A percentile compares a stretch with the other conserved stretches of the same genome.
Evolutionary conservation across 2,797 vertebrate genomes (phyloP).

Genomic region (Chromis chromis): DNA sequence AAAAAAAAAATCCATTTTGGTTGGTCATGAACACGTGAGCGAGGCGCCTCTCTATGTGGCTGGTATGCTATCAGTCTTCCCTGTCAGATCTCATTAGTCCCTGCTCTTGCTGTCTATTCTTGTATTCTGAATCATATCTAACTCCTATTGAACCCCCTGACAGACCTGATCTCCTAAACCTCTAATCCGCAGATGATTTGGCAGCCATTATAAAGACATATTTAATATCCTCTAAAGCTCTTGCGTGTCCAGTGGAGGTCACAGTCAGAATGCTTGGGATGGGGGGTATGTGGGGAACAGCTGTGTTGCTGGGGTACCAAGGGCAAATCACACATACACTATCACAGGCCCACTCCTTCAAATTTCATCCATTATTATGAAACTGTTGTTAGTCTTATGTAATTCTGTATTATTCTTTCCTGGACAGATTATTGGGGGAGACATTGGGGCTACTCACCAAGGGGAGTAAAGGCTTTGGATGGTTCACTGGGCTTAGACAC

Average conservation of each 20-base stretch:
- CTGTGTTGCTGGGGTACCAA: constrained; percentile 69
- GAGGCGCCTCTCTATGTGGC: constrained; percentile 27
- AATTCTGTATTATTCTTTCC: constrained; percentile 44
- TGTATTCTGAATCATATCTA: constrained; percentile 74
- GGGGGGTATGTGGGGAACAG: constrained; percentile 74
- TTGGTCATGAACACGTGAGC: constrained; percentile 30
- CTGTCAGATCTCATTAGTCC: constrained; percentile 66
- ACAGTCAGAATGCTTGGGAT: constrained; percentile 77
- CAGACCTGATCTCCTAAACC: constrained; percentile 79
- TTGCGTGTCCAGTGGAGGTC: constrained; percentile 75
- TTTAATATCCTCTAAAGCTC: constrained; percentile 82
- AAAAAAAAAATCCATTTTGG: constrained; percentile 55
- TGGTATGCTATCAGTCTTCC: constrained; percentile 59
- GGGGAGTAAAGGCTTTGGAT: constrained; percentile 94
- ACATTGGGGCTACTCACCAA: constrained; percentile 88
- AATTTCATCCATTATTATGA: constrained; percentile 47
- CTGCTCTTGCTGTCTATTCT: constrained; percentile 73
- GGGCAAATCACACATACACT: constrained; percentile 65
- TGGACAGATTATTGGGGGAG: constrained; percentile 35
- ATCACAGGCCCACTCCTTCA: constrained; percentile 40
- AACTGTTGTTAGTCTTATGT: constrained; percentile 36
- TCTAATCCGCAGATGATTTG: constrained; percentile 83
- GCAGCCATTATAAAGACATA: constrained; percentile 84
- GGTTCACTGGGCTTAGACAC: constrained; percentile 96
- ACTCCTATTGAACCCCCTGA: constrained; percentile 72